phyloP scores from a whole-genome alignment of 2,797 vertebrate species.

The Pyrocephalus nanus region DNA sequence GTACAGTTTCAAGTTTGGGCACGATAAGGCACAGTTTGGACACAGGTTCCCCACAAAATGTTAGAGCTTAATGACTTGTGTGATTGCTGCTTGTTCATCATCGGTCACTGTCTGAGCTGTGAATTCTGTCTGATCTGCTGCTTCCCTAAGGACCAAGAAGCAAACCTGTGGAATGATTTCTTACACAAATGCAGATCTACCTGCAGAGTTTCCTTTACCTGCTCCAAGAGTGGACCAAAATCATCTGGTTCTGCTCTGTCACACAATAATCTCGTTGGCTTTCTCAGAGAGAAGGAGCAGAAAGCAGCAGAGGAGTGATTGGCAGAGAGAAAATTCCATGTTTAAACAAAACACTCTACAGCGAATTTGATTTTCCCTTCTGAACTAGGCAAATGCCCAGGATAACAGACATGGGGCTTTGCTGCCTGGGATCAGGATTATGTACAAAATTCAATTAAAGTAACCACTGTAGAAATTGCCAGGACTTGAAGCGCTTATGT shows the following conservation, averaged over 20 bases:
- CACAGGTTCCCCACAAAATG: fast-evolving
- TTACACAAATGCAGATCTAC: neutral
- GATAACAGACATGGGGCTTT: fast-evolving
- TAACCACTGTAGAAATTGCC: fast-evolving
- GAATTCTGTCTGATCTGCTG: neutral
- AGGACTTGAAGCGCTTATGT: neutral
- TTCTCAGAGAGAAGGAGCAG: neutral
- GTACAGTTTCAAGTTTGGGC: fast-evolving
- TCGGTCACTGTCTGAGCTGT: neutral
- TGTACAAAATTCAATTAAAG: neutral
- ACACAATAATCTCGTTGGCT: fast-evolving
- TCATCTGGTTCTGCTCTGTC: neutral
- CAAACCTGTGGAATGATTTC: neutral
- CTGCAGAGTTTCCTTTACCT: neutral
- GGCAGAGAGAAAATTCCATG: fast-evolving
- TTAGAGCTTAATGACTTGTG: neutral
- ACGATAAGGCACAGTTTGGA: fast-evolving
- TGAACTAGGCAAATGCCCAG: neutral
- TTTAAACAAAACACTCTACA: neutral
- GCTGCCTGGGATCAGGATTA: neutral
- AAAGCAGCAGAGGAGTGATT: neutral
- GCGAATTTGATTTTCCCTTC: fast-evolving
- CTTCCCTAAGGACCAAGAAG: neutral
- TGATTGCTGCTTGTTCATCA: neutral
- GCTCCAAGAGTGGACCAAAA: neutral